Evolutionary conservation across 2,888 invertebrate species (phyloP).

Genomic region (Eudemis profundana): DNA sequence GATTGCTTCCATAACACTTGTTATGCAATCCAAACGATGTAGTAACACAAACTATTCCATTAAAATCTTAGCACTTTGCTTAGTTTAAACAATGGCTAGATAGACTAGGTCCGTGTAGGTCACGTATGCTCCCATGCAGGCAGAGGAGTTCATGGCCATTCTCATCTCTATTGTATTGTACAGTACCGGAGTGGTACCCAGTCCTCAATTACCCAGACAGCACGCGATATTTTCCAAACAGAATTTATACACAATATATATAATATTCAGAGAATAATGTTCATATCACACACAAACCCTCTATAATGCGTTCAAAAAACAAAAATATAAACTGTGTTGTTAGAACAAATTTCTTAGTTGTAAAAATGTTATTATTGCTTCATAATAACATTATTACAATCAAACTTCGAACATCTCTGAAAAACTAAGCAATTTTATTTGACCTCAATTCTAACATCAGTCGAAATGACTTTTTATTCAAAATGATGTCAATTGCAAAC

Average conservation of each 20-base stretch:
- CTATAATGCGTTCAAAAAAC: too few species aligned
- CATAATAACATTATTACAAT: too few species aligned
- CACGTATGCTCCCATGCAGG: constrained; percentile 49
- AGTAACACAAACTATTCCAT: constrained; percentile 8
- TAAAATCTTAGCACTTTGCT: neutral
- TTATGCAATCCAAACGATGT: constrained; percentile 30
- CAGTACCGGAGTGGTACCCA: neutral
- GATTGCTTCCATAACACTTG: constrained; percentile 27
- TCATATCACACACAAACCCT: too few species aligned
- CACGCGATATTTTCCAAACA: neutral
- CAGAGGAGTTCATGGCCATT: constrained; percentile 18
- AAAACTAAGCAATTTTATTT: too few species aligned
- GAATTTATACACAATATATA: neutral
- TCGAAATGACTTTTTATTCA: too few species aligned
- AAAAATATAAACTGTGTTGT: too few species aligned
- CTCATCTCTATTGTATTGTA: constrained; percentile 6
- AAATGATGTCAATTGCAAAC: too few species aligned
- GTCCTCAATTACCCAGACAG: neutral
- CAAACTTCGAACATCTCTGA: too few species aligned
- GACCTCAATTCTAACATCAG: too few species aligned
- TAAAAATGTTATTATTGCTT: too few species aligned
- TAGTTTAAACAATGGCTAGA: constrained; percentile 46
- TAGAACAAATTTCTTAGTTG: too few species aligned
- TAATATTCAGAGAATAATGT: neutral
- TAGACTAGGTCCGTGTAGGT: constrained; percentile 48